Percentiles rank a stretch among this genome's conserved stretches.
These are phyloP conservation scores for Tupaia tana DNA, from an alignment of 2,113 vertebrate genomes.

Conservation along the genomic window DNA sequence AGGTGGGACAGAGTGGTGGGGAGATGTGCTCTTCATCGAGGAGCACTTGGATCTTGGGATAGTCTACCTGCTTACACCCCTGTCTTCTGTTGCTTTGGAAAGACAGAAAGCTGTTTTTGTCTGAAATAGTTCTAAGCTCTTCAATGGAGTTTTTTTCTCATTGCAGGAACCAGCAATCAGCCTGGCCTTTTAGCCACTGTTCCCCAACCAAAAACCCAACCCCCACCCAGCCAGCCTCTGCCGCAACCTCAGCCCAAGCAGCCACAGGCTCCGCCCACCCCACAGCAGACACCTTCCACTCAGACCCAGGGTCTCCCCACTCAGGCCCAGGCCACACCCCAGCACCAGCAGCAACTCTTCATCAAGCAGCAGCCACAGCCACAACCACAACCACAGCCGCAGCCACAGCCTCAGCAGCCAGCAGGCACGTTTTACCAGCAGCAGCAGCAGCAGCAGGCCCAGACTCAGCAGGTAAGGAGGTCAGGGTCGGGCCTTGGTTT, in stretches of 20 bases:
- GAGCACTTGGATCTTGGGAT: not conserved
- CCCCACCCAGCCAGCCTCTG: slow-evolving; percentile 84
- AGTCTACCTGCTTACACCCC: not conserved
- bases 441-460: slow-evolving; percentile 85
- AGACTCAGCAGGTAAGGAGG: slow-evolving; percentile 90
- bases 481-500: not conserved
- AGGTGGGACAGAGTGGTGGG: not conserved
- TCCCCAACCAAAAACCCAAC: slow-evolving; percentile 86
- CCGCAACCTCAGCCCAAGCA: slow-evolving; percentile 85
- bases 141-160: not conserved
- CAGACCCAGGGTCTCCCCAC: slow-evolving; percentile 82
- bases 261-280: not conserved
- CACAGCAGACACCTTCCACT: slow-evolving; percentile 80
- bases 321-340: slow-evolving; percentile 90
- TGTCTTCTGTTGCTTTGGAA: not conserved
- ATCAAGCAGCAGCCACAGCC: slow-evolving; percentile 90
- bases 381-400: slow-evolving; percentile 83
- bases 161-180: slow-evolving; percentile 82
- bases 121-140: not conserved
- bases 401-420: slow-evolving; percentile 81
- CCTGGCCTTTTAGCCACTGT: slow-evolving; percentile 80
- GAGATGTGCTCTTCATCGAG: not conserved
- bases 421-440: slow-evolving; percentile 73
- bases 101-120: not conserved
- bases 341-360: slow-evolving; percentile 93